Conservation (phyloP, 37 sponge, comb jelly and placozoan genomes). For the Hormiphora californensis region DNA sequence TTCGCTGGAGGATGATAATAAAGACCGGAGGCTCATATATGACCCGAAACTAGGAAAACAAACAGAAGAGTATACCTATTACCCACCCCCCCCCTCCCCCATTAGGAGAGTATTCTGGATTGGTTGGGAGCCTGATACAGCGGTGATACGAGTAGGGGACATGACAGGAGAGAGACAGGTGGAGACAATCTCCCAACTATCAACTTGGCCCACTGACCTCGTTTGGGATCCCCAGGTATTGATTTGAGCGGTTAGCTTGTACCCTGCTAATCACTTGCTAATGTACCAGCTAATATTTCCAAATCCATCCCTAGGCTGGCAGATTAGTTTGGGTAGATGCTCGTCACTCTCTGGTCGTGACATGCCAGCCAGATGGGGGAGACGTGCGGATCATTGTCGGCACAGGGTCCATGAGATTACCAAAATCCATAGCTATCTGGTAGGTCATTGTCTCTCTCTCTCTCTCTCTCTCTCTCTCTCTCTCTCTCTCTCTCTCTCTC, state of each 20-base stretch:
- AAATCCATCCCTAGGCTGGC: neutral
- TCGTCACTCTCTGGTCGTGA: neutral
- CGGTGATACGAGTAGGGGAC: neutral
- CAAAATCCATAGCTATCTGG: neutral
- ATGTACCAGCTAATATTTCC: no score
- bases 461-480: neutral
- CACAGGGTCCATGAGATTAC: neutral
- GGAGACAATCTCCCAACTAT: neutral
- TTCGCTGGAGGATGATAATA: no score
- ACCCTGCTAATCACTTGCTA: no score
- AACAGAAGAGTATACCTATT: no score
- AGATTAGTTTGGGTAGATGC: slow-evolving; percentile 35
- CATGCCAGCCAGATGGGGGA: neutral
- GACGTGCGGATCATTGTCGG: slow-evolving; percentile 1
- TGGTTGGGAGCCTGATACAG: neutral
- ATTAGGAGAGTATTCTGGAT: slow-evolving; percentile 32
- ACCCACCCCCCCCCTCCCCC: no score
- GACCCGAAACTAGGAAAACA: no score
- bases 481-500: neutral
- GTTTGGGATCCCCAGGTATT: slow-evolving; percentile 6
- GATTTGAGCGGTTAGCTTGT: no score
- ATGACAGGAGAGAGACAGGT: slow-evolving; percentile 37
- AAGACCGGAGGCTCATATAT: no score
- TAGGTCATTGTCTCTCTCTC: neutral
- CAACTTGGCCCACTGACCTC: slow-evolving; percentile 14